phyloP scores from a whole-genome alignment of 2,797 vertebrate species.

The Rhinogobio ventralis region DNA sequence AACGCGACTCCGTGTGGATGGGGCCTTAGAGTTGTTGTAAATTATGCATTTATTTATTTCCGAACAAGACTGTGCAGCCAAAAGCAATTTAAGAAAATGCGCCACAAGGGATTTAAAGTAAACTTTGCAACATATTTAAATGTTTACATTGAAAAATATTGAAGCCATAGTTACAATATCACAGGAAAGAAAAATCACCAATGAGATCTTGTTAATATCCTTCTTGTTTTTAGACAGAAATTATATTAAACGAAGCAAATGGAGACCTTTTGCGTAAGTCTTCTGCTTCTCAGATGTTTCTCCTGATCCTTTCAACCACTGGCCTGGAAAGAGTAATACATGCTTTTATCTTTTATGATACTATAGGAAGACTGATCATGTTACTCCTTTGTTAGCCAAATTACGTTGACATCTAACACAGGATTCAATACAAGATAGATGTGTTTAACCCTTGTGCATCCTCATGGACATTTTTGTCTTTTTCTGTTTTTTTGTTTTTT shows the following conservation, averaged over 20 bases:
- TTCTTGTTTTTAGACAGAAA: background rate
- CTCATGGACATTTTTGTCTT: too few species aligned
- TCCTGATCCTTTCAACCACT: background rate
- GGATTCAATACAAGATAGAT: too few species aligned
- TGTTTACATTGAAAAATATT: background rate
- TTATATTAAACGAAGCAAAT: background rate
- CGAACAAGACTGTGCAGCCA: background rate
- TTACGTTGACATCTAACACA: too few species aligned
- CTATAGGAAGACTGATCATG: too few species aligned
- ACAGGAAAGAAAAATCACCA: background rate
- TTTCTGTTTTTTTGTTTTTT: too few species aligned
- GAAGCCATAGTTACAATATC: background rate
- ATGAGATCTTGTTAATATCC: background rate
- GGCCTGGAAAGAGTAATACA: too few species aligned
- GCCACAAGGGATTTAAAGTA: background rate
- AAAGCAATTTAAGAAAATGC: background rate
- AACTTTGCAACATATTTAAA: background rate
- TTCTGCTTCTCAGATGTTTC: background rate
- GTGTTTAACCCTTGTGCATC: too few species aligned
- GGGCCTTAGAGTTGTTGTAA: constrained; percentile 61
- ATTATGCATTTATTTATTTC: constrained; percentile 61
- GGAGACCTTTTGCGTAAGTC: too few species aligned
- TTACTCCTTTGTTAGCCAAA: too few species aligned
- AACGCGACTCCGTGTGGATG: too few species aligned
- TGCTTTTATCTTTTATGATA: too few species aligned